Base-by-base conservation (phyloP, 2,113 vertebrate species). In the Passer domesticus region DNA sequence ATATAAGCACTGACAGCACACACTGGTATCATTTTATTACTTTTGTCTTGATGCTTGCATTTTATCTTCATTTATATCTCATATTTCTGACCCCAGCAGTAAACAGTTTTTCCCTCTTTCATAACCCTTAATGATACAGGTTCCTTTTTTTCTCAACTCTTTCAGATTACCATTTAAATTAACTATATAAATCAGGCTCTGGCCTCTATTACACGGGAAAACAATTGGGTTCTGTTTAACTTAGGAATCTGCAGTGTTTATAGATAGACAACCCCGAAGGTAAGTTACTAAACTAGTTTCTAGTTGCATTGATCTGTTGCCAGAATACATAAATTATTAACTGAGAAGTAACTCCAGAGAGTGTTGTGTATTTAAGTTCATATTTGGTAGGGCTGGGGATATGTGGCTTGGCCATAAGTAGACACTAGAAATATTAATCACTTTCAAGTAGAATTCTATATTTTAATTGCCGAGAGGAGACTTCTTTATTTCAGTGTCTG, bases 161-260 rank as follows among this genome's bases (percentile, higher is more conserved):
- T 96, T 78, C 78, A 79, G 92, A 93, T 96, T 96, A 94, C 90
- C 90, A 92, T 96, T 97, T 95, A 92, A 97, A 96, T 96, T 97
- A 95, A 96, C 92, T 90, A 68, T 96, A 96, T 96, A 96, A 97
- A 97, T 93, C 94, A 96, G 88, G 53, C 73, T 43, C 95, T 35
- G 77, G 95, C 76, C 90, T 93, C 90, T 95, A 83, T 95, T 96
- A 96, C 92, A 92, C 2, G 10, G 53, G 73, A 92, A 96, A 93
- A 96, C 96, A 97, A 97, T 96, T 94, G 80, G 64, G 93, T 96
- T 97, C 95, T 97, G 95, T 97, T 97, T 97, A 96, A 97, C 90
- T 95, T 97, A 96, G 88, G 92, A 95, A 96, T 96, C 95, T 96
- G 85, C 92, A 96, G 95, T 96, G 96, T 97, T 96, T 97, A 96